Evolutionary conservation across 2,888 invertebrate genomes (phyloP).

Genomic region (Cryptocephalus primarius): DNA sequence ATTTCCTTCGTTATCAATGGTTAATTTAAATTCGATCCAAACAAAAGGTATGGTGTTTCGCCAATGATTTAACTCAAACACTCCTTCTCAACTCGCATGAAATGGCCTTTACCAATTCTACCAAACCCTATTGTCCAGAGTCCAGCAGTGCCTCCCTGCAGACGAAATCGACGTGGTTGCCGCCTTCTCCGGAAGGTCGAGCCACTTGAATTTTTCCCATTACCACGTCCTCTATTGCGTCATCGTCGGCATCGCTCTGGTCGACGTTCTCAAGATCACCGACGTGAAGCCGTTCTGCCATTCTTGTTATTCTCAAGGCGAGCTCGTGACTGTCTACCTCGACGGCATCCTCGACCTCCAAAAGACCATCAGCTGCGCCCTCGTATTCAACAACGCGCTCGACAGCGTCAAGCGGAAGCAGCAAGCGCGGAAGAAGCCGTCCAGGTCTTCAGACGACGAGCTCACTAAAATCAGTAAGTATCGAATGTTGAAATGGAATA

Average conservation of each 20-base stretch:
- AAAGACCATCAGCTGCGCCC: constrained; percentile 68
- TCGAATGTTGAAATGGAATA: too few species aligned
- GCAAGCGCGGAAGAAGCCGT: too few species aligned
- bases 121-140: constrained; percentile 15
- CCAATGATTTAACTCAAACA: too few species aligned
- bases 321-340: constrained; percentile 83
- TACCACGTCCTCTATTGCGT: background rate
- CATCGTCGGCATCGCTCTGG: too few species aligned
- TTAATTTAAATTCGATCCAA: too few species aligned
- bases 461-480: too few species aligned
- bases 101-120: too few species aligned
- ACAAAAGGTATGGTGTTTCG: too few species aligned
- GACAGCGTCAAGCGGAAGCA: background rate
- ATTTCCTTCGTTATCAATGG: too few species aligned
- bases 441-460: too few species aligned
- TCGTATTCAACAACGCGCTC: constrained; percentile 7
- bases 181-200: background rate
- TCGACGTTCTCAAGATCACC: constrained; percentile 14
- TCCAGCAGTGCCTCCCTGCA: constrained; percentile 9
- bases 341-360: constrained; percentile 77
- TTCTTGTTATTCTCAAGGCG: constrained; percentile 73
- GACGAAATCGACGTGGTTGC: constrained; percentile 13
- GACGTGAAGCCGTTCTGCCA: constrained; percentile 26
- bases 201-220: constrained; percentile 1
- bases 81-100: too few species aligned